These are phyloP conservation scores for Athripsodes cinereus DNA, from an alignment of 2,888 invertebrate species.

Conservation along the genomic window DNA sequence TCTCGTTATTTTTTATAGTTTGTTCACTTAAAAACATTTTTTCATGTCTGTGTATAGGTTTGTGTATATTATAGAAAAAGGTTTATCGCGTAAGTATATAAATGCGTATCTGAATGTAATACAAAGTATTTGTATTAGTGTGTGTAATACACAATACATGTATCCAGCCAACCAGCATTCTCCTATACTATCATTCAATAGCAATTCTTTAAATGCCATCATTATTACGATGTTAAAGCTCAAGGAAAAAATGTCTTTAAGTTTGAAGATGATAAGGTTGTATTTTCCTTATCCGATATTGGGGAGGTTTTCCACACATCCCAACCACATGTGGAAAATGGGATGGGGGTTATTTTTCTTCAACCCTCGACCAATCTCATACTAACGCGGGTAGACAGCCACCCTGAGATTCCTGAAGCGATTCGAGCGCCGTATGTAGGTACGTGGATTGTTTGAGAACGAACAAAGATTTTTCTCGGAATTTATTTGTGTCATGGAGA, in stretches of 20 bases:
- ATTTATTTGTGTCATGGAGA: too few relatives aligned
- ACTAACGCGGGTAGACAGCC: not conserved
- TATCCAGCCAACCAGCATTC: not conserved
- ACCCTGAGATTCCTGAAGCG: constrained; percentile 1
- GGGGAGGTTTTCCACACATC: constrained; percentile 14
- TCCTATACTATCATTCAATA: not conserved
- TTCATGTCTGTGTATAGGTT: too few relatives aligned
- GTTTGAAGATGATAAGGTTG: not conserved
- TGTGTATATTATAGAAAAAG: too few relatives aligned
- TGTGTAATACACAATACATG: not conserved
- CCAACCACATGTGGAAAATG: constrained; percentile 17
- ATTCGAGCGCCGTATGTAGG: not conserved
- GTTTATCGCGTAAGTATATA: too few relatives aligned
- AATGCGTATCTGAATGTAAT: too few relatives aligned
- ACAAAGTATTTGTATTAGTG: too few relatives aligned
- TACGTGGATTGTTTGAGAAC: too few relatives aligned
- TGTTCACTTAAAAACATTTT: too few relatives aligned
- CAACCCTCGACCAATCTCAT: constrained; percentile 2
- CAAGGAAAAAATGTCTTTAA: too few relatives aligned
- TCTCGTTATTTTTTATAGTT: too few relatives aligned
- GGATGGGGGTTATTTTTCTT: constrained; percentile 8
- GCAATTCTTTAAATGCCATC: not conserved
- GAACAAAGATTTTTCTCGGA: too few relatives aligned
- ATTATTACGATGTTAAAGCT: not conserved
- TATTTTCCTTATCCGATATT: not conserved